Conservation (phyloP, 1,140 invertebrate genomes). For the Eumeta japonica region DNA sequence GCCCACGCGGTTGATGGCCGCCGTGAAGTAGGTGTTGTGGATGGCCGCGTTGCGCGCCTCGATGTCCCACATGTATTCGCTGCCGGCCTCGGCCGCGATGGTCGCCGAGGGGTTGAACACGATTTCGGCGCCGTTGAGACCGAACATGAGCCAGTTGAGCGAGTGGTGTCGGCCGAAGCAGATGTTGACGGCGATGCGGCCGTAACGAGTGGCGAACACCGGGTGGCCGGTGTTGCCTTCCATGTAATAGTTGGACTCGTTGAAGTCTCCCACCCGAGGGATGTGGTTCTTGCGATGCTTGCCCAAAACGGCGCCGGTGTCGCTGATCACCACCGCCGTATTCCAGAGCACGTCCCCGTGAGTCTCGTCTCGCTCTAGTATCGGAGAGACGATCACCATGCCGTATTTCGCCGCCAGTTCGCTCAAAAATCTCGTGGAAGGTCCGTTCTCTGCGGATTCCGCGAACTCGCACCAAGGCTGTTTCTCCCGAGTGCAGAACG, state of each 20-base stretch:
- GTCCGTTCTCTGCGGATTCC: constrained; percentile 86
- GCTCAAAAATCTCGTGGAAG: constrained; percentile 81
- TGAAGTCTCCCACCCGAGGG: constrained; percentile 95
- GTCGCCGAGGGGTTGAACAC: constrained; percentile 99
- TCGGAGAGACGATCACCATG: constrained; percentile 96
- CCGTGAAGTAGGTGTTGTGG: constrained; percentile 92
- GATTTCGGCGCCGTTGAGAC: constrained; percentile 96
- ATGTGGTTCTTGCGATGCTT: constrained; percentile 99
- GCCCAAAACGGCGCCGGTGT: constrained; percentile 84
- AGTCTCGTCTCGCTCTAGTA: constrained; percentile 88
- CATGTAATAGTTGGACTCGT: constrained; percentile 98
- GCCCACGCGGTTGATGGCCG: constrained; percentile 95
- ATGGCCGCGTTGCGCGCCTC: constrained; percentile 96
- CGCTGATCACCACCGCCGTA: constrained; percentile 91
- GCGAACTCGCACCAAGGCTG: constrained; percentile 97
- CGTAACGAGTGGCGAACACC: constrained; percentile 86
- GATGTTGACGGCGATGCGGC: constrained; percentile 92
- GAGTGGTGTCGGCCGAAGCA: constrained; percentile 98
- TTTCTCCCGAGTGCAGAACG: constrained; percentile 96
- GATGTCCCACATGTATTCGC: constrained; percentile 95
- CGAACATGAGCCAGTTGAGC: constrained; percentile 96
- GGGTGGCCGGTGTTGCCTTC: constrained; percentile 95
- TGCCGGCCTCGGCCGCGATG: constrained; percentile 64
- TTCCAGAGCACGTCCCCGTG: constrained; percentile 94
- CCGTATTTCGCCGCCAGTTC: constrained; percentile 82